Conservation (phyloP, 1,140 invertebrate genomes). For the Drosophila parabipectinata region DNA sequence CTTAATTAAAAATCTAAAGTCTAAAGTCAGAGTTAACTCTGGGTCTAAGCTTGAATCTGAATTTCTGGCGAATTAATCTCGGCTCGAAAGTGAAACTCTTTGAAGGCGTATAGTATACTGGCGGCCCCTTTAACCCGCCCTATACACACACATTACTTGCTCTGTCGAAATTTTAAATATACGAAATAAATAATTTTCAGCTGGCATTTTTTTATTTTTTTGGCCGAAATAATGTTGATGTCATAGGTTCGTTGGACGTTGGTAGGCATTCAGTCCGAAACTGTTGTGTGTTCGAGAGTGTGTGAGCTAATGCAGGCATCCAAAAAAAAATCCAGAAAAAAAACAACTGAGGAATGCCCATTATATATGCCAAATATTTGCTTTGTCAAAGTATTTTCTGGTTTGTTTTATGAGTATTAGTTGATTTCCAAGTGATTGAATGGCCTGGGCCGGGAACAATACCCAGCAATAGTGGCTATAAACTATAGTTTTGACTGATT, state of each 20-base stretch:
- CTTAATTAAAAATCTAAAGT: slow-evolving; percentile 78
- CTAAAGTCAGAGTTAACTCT: slow-evolving; percentile 26
- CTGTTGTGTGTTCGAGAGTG: slow-evolving; percentile 25
- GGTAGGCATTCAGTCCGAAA: slow-evolving; percentile 55
- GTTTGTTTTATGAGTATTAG: slow-evolving; percentile 51
- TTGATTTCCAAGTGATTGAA: slow-evolving; percentile 48
- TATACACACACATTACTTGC: slow-evolving; percentile 26
- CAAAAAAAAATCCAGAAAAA: slow-evolving; percentile 37
- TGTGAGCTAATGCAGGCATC: slow-evolving; percentile 63
- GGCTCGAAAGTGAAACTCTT: slow-evolving; percentile 9
- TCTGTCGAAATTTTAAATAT: slow-evolving; percentile 51
- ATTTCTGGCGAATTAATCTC: slow-evolving; percentile 68
- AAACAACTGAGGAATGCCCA: slow-evolving; percentile 50
- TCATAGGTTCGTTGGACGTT: slow-evolving; percentile 58
- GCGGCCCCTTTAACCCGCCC: no score
- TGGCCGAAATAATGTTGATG: slow-evolving; percentile 68
- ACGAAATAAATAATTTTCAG: slow-evolving; percentile 43
- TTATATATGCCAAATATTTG: slow-evolving; percentile 64
- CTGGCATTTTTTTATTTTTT: slow-evolving; percentile 25
- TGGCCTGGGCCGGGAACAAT: slow-evolving; percentile 5
- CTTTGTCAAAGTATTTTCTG: slow-evolving; percentile 59
- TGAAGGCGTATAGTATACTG: no score
- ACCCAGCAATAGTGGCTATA: slow-evolving; percentile 14
- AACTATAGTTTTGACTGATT: slow-evolving; percentile 41
- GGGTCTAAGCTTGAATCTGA: slow-evolving; percentile 20